These are phyloP conservation scores for Aegotheles bennettii DNA, from an alignment of 2,113 vertebrate genomes.

Conservation along the genomic window DNA sequence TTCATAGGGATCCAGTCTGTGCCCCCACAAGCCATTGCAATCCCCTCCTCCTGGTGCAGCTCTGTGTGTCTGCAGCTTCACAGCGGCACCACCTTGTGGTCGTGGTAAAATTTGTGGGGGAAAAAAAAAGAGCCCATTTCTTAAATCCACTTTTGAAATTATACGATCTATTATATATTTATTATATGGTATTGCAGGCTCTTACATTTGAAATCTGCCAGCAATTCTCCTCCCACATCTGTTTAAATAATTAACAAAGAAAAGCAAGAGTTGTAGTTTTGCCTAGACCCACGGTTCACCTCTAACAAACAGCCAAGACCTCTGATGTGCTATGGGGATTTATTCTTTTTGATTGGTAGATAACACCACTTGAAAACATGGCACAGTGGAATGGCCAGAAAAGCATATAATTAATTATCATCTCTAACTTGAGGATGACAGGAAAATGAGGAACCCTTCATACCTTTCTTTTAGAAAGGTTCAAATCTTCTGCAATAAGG, in stretches of 20 bases:
- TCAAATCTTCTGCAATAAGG: not conserved
- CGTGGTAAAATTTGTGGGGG: not conserved
- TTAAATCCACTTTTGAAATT: not conserved
- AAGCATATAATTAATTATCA: not conserved
- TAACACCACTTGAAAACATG: not conserved
- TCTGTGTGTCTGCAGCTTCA: not conserved
- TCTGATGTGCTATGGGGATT: not conserved
- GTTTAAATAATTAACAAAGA: not conserved
- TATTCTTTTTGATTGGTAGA: not conserved
- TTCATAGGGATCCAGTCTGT: not conserved
- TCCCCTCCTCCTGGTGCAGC: not conserved
- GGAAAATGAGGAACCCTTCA: not conserved
- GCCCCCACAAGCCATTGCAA: not conserved
- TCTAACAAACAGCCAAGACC: not conserved
- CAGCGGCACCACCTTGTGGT: slow-evolving; percentile 55
- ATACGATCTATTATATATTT: not conserved
- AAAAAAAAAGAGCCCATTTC: not conserved
- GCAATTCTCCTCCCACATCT: not conserved
- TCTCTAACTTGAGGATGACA: not conserved
- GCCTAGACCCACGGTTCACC: not conserved
- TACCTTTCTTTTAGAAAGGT: not conserved
- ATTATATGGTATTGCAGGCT: not conserved
- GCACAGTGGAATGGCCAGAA: not conserved
- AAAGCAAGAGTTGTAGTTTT: not conserved
- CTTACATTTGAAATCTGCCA: not conserved